Base-by-base conservation (phyloP, 2,113 vertebrate species). In the Pterocles burchelli region DNA sequence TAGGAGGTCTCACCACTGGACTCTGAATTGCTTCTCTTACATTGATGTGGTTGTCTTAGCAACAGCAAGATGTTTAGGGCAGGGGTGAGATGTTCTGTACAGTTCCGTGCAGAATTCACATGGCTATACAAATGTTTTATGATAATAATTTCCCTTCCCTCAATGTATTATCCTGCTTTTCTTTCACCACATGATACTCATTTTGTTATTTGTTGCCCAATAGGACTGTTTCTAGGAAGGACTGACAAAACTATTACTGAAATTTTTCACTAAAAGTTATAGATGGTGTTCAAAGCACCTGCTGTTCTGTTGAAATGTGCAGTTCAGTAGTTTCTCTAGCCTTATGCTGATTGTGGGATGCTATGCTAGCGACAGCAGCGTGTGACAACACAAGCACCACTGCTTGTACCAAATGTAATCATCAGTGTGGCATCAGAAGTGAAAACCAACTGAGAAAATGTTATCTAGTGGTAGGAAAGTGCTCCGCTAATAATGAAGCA, bases 401-500 rank as follows among this genome's bases (percentile, higher is more conserved):
- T 85, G 88, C 83, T 66, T 68, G 45, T 87, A 94, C 41, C 36
- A 66, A 62, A 68, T 36, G 33, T 52, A 74, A 7, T 80, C 59
- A 51, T 91, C 63, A 33, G 19, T 62, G 57, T 75, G 87, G 65
- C 65, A 91, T 51, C 67, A 84, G 70, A 91, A 95, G 72, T 71
- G 71, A 95, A 96, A 91, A 73, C 46, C 62, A 58, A 46, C 81
- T 80, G 63, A 68, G 71, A 79, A 94, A 94, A 93, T 59, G 45
- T 75, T 89, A 57, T 81, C 58, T 67, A 51, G 48, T 82, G 36
- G 54, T 82, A 68, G 49, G 72, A 85, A 65, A 83, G 66, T 73
- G 66, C 49, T 68, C 66, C 74, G 66, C 72, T 78, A 54, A 82
- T 54, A 90, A 86, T 38, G 76, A 73, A 52, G 55, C 38, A 48